Conservation (phyloP, 2,888 invertebrate genomes). For the Harpalus rubripes region DNA sequence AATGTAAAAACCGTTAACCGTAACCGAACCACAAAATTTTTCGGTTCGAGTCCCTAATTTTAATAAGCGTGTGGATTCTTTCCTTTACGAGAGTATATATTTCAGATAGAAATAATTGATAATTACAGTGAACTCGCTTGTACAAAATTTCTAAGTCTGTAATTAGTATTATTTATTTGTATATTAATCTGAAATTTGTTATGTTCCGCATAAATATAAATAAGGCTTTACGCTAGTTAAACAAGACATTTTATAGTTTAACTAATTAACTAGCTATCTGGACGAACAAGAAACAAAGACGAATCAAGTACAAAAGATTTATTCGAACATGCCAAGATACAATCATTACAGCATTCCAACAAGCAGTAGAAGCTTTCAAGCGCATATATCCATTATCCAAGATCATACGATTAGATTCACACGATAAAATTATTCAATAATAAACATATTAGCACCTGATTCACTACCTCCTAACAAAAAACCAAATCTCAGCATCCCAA, state of each 20-base stretch:
- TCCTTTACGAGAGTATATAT: too few species aligned
- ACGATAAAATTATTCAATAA: slow-evolving; percentile 48
- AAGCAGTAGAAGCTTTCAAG: slow-evolving; percentile 2
- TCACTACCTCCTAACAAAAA: slow-evolving; percentile 43
- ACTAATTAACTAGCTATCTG: slow-evolving; percentile 8
- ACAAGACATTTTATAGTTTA: neutral
- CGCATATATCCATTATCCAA: slow-evolving; percentile 15
- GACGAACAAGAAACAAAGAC: neutral
- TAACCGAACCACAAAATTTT: too few species aligned
- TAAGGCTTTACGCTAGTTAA: neutral
- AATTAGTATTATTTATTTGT: neutral
- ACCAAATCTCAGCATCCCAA: slow-evolving; percentile 25
- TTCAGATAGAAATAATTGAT: too few species aligned
- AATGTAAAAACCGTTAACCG: too few species aligned
- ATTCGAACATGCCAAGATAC: slow-evolving; percentile 2
- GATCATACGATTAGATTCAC: slow-evolving; percentile 38
- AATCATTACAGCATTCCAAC: slow-evolving; percentile 30
- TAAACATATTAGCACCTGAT: slow-evolving; percentile 52
- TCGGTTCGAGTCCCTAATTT: too few species aligned
- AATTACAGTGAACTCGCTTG: too few species aligned
- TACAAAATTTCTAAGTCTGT: too few species aligned
- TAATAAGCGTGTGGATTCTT: too few species aligned
- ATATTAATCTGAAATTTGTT: neutral
- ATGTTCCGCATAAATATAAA: neutral
- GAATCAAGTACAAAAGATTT: neutral